These are phyloP conservation scores for Carapus acus DNA, from an alignment of 2,797 vertebrate genomes.

Conservation along the genomic window DNA sequence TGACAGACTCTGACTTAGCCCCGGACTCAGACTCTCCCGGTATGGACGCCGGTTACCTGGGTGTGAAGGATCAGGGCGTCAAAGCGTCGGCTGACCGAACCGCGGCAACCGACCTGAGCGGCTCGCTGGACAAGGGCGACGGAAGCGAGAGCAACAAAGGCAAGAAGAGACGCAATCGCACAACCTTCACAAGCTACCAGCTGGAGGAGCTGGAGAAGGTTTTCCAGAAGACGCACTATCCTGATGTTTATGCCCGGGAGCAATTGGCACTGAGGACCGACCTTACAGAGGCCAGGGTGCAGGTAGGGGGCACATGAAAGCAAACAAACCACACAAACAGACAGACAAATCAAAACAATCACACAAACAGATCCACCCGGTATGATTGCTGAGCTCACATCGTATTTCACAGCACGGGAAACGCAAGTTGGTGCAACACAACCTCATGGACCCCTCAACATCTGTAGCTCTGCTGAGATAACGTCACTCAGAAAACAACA, in stretches of 20 bases:
- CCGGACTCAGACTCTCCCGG: slow-evolving; percentile 80
- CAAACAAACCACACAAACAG: background rate
- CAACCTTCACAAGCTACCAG: slow-evolving; percentile 98
- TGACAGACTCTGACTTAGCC: slow-evolving; percentile 84
- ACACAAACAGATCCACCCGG: background rate
- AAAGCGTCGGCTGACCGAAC: slow-evolving; percentile 82
- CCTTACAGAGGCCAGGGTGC: slow-evolving; percentile 94
- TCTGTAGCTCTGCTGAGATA: slow-evolving; percentile 67
- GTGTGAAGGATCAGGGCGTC: slow-evolving; percentile 82
- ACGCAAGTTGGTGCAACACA: slow-evolving; percentile 41
- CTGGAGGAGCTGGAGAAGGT: slow-evolving; percentile 98
- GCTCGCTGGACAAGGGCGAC: slow-evolving; percentile 85
- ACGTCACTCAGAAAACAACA: slow-evolving; percentile 65
- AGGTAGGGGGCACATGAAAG: slow-evolving; percentile 62
- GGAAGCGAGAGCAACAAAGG: slow-evolving; percentile 93
- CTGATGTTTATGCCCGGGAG: slow-evolving; percentile 94
- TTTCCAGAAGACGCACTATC: slow-evolving; percentile 99
- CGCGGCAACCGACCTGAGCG: slow-evolving; percentile 77
- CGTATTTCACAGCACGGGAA: slow-evolving; percentile 6
- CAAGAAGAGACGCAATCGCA: slow-evolving; percentile 95
- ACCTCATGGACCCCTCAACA: slow-evolving; percentile 54
- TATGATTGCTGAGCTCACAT: background rate
- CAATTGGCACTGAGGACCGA: slow-evolving; percentile 98
- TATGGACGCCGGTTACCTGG: slow-evolving; percentile 93
- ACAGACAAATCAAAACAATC: background rate